Base-by-base conservation (phyloP, 2,113 vertebrate genomes). In the Anguilla rostrata region DNA sequence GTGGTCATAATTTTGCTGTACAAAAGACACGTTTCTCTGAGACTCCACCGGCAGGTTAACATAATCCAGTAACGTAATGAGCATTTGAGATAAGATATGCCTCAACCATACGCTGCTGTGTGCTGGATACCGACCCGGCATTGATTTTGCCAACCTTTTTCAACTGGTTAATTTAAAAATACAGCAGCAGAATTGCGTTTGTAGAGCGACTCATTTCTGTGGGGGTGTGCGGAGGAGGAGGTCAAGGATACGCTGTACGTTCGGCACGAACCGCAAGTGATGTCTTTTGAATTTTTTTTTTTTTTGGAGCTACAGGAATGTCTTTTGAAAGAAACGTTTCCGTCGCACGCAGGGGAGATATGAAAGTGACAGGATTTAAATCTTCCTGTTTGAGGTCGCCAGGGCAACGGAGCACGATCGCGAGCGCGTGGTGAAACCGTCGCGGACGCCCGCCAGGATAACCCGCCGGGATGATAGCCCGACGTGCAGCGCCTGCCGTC, bases 351-450 rank as follows among this genome's bases (percentile, higher is more conserved):
- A n/a, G 0, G 56, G 86, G 89, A 89, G 86, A 90, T 90, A 86
- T 78, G 60, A 40, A 84, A 66, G 29, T 26, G 57, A 86, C n/a
- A 15, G 86, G 88, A 87, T 89, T 93, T 92, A 91, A 34, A 93
- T 92, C 87, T 90, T 66, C 78, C 87, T 80, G 82, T 11, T 20
- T 26, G 22, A 4, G 7, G 60, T 26, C 34, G 34, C 60, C 91
- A 89, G 43, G 88, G 84, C 88, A 87, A 75, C 87, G 66, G 78
- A 88, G 86, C 88, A 78, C 46, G 34, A 34, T 34, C 34, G 43
- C 2, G 87, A 86, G 88, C 86, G 90, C 63, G 81, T 80, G n/a
- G 81, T 80, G 66, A 6, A 75, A 75, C 22, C 1, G n/a, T 0
- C 20, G 66, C 22, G 66, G 3, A 75, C 66, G 66, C 66, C 66